Conservation (phyloP, 2,797 vertebrate genomes). For the Sebastes flavidus region DNA sequence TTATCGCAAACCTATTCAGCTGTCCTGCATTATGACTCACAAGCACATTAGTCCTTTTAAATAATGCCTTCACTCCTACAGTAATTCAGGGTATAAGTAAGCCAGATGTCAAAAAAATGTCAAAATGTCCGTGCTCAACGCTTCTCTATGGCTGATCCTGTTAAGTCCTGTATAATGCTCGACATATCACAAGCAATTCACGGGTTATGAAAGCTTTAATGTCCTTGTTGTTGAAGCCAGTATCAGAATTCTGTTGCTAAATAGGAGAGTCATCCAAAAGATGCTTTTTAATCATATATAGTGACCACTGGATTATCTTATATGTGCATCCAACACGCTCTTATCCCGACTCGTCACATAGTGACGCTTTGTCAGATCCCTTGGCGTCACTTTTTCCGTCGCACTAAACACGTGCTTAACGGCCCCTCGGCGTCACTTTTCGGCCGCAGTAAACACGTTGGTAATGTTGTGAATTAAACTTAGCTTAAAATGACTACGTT, state of each 20-base stretch:
- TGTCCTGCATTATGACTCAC: conserved; percentile 25
- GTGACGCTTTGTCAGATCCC: too few species aligned
- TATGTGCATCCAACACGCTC: neutral
- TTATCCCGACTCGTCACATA: too few species aligned
- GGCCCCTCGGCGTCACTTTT: too few species aligned
- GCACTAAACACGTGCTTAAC: too few species aligned
- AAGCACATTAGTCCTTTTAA: conserved; percentile 16
- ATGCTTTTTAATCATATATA: neutral
- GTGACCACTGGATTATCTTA: neutral
- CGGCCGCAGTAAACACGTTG: too few species aligned
- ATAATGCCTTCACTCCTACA: conserved; percentile 12
- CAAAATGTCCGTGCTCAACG: neutral
- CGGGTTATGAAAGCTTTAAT: neutral
- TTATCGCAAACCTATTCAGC: conserved; percentile 13
- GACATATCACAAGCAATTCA: neutral
- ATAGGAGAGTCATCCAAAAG: neutral
- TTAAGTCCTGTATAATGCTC: neutral
- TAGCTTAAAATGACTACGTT: neutral
- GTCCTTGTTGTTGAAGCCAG: neutral
- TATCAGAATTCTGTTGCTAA: neutral
- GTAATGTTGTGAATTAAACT: too few species aligned
- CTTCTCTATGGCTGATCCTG: neutral
- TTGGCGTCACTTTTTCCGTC: too few species aligned
- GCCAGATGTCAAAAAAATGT: conserved; percentile 7
- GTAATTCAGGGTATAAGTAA: neutral